Base-by-base conservation (phyloP, 2,888 invertebrate species). In the Drosophila barbarae region DNA sequence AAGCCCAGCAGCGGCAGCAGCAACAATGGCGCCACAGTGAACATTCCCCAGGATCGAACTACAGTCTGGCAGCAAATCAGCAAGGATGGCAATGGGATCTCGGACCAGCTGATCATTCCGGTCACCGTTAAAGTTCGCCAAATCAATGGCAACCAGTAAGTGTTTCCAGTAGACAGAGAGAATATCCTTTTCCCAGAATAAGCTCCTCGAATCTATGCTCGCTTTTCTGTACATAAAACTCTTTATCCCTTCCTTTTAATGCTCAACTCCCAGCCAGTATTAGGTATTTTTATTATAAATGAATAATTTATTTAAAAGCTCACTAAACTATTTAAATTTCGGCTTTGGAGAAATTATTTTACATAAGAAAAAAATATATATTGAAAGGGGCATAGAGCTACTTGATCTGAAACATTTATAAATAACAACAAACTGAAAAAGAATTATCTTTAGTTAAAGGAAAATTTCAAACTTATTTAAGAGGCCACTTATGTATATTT, bases 41-140 rank as follows among this genome's bases (percentile, higher is more conserved):
- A 53, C 63, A 36, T 98, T 86, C 94, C 96, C 7, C 97, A 98
- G 88, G 98, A 97, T 87, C 96, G 96, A 89, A 95, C 95, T 30
- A 95, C 96, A 34, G 95, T 98, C 85, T 98, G 98, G 98, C 95
- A 96, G 86, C 95, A 96, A 90, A 94, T 96, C 13, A 96, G 95
- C 87, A 93, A 93, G 82, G 91, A 91, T 70, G 87, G 84, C 57
- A 82, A 91, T 68, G 88, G 83, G 49, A 83, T 74, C 38, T 81
- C 86, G 55, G 88, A 86, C 63, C 88, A 88, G 57, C 74, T 88
- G 58, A 87, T 88, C 68, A 86, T 88, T 70, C 88, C 88, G 35
- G 86, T 88, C 38, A 86, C 87, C 63, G 82, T 86, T 39, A 89
- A 89, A 83, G 88, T 88, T 53, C 87, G 88, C 59, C 87, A 88